Evolutionary conservation across 2,113 vertebrate species (phyloP), one percentile per base, ranked within the genome.

Genomic region (Austrofundulus limnaeus): DNA sequence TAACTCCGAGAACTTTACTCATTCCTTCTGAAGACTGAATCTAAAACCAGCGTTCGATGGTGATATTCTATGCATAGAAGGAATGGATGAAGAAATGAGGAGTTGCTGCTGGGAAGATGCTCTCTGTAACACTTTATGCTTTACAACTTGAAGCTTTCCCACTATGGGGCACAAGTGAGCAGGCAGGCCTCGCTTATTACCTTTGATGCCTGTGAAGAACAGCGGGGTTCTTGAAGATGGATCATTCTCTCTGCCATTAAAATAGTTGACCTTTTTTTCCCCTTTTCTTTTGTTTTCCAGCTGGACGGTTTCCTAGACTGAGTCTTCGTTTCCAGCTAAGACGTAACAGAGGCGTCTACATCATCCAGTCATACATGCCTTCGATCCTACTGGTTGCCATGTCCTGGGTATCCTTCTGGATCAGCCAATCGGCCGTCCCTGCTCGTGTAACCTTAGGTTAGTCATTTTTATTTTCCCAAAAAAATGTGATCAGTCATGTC

Each of bases 351-450:
- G 96, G 97, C 0, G 96, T 99, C 80, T 97, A 99, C 90, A 98
- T 99, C 90, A 99, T 99, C 78, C 96, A 99, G 89, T 98, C 96
- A 17, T 99, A 99, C 0, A 94, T 99, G 92, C 97, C 97, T 10
- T 98, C 96, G 0, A 93, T 99, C 66, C 82, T 99, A 0, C 86
- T 99, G 53, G 97, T 99, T 1, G 96, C 95, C 84, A 99, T 99
- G 97, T 98, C 96, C 0, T 99, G 97, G 97, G 96, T 99, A 4
- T 99, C 97, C 51, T 99, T 99, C 81, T 99, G 97, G 97, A 98
- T 99, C 87, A 99, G 97, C 60, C 96, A 99, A 84, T 94, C 97
- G 3, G 97, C 97, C 0, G 97, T 99, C 67, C 97, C 97, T 3
- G 97, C 97, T 70, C 88, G 97, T 50, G 97, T 99, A 24, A 94